Conservation (phyloP, 1,140 invertebrate genomes). For the Lordiphosa mommai region DNA sequence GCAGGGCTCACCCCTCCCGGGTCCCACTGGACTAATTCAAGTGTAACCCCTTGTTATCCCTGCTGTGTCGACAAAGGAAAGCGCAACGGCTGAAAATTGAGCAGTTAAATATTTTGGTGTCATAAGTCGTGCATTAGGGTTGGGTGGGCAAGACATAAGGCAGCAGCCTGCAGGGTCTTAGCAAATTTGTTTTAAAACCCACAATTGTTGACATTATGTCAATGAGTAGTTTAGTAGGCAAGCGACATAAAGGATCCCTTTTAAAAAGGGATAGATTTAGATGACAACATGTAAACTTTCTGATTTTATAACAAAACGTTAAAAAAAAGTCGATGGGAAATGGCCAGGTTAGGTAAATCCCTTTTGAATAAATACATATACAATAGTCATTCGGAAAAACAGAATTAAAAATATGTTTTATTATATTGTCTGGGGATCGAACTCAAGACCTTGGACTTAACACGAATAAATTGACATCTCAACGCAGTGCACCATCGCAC, state of each 20-base stretch:
- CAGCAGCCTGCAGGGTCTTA: background rate
- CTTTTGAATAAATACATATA: no score
- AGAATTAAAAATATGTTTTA: no score
- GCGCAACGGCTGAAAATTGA: conserved; percentile 66
- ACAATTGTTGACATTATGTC: conserved; percentile 3
- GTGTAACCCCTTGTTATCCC: conserved; percentile 69
- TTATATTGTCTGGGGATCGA: no score
- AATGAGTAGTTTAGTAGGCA: background rate
- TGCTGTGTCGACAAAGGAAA: conserved; percentile 22
- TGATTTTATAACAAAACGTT: no score
- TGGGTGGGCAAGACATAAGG: background rate
- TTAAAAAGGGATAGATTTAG: background rate
- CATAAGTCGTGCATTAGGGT: conserved; percentile 71
- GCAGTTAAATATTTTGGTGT: conserved; percentile 79
- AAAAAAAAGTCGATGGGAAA: no score
- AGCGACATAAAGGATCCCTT: background rate
- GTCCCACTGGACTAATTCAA: conserved; percentile 73
- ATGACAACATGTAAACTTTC: background rate
- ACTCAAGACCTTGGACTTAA: no score
- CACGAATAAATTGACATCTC: no score
- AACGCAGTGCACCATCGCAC: no score
- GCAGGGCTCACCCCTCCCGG: conserved; percentile 34
- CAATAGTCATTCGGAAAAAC: no score
- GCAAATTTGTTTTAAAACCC: conserved; percentile 25
- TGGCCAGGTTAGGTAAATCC: no score